These are phyloP conservation scores for Meriones psammophilus DNA, from an alignment of 2,797 vertebrate species.

Conservation along the genomic window DNA sequence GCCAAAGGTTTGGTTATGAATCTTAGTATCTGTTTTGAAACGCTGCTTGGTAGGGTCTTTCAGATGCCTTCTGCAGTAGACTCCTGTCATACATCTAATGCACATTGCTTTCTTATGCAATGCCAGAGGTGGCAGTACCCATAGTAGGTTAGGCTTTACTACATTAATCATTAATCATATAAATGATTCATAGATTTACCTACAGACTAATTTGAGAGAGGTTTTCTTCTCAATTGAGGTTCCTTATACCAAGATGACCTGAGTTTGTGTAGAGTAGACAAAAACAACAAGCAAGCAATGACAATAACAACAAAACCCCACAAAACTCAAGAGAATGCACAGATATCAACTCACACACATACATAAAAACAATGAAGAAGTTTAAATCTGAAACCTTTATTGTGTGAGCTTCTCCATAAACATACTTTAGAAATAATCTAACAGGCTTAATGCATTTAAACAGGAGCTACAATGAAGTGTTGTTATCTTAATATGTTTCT, in stretches of 20 bases:
- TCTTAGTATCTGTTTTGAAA: too few species aligned
- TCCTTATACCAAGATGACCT: too few species aligned
- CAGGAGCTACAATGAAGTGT: background rate
- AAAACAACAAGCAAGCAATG: background rate
- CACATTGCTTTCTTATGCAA: background rate
- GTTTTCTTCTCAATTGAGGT: background rate
- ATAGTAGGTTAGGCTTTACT: background rate
- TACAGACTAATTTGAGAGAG: background rate
- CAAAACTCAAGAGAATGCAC: too few species aligned
- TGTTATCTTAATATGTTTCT: background rate
- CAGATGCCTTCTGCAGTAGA: too few species aligned
- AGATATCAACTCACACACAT: background rate
- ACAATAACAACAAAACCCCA: background rate
- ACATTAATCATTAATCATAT: too few species aligned
- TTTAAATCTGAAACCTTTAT: background rate
- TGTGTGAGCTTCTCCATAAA: background rate
- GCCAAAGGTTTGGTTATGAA: too few species aligned
- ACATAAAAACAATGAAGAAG: background rate
- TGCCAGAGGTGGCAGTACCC: background rate
- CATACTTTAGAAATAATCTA: conserved; percentile 3
- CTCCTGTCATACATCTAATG: too few species aligned
- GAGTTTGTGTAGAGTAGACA: too few species aligned
- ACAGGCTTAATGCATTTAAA: background rate
- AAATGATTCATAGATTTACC: background rate
- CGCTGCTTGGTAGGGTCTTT: too few species aligned